Base-by-base conservation (phyloP, 1,140 invertebrate genomes). In the Bombus waltoni region DNA sequence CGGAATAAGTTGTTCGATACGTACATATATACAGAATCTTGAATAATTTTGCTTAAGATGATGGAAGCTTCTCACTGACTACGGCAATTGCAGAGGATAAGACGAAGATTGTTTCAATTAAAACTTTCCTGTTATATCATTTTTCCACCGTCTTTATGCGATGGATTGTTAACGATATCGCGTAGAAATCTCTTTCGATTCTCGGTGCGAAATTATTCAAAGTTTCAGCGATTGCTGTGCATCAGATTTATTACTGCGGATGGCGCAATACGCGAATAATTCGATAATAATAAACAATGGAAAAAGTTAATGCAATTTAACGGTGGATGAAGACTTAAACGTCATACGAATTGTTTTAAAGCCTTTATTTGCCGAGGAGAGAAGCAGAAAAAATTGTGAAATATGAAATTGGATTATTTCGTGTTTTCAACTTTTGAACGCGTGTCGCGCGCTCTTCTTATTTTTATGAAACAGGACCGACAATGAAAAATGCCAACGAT, bases 401-500 rank as follows among this genome's bases (percentile, higher is more conserved):
- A n/a, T 32, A 25, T 44, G 28, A 44, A 78, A 59, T 78, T 65
- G 22, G 5, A 18, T 25, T 40, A 32, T 10, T 65, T 65, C 15
- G 32, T 32, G 22, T 78, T 42, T 35, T 9, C 35, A 28, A 15
- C 25, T 66, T 78, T 25, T 11, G 15, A 65, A 0, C 25, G 15
- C 10, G 28, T 32, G 59, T 35, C 32, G 15, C 28, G 10, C 28
- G 57, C 6, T 42, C 15, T n/a, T 65, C 9, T 40, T 77, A 77
- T 68, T 78, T 78, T 66, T 66, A 38, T 38, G 47, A 59, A 76
- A 59, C 53, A 57, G 53, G 38, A 15, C n/a, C 38, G 75, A 59
- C 57, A 47, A 65, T 79, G 65, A 68, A 32, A 70, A 68, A 68
- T 79, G 22, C 32, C 42, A 28, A 68, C 65, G 77, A 79, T 79